Evolutionary conservation across 1,140 invertebrate species (phyloP), one percentile per base, ranked within the genome.

Genomic region (Halesus radiatus): DNA sequence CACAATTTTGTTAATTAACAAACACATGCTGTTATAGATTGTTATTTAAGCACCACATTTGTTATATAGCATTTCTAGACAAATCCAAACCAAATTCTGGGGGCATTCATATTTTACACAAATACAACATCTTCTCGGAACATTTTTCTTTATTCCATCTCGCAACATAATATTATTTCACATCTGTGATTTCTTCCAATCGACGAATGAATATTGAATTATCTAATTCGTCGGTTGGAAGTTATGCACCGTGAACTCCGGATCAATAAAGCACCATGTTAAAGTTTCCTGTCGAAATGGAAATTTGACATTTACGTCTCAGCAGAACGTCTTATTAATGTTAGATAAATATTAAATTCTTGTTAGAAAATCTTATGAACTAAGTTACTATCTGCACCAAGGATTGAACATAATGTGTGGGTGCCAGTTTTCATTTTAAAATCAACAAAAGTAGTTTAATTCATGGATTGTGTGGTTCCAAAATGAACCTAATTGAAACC

Each of bases 21-120:
- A 72, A 81, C 13, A 83, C 83, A 82, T 84, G 83, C 83, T 82
- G 83, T 84, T 84, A 84, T 81, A 76, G 56, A 70, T 81, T 84
- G 83, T 84, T 84, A 84, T 84, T 64, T 78, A 84, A 84, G 83
- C 83, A 84, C 83, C 83, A 84, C 83, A 84, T 82, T n/a, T 81
- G 80, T 81, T 84, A 82, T 81, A 52, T 81, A 78, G 83, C 83
- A 81, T 56, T 80, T 81, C 80, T 84, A 84, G 76, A 83, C 82
- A 83, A 81, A 83, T 83, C 82, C 82, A 83, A 83, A 81, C 80
- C 82, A 80, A 81, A 78, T 76, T 79, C 70, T 50, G 18, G 60
- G 56, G 74, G 15, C 54, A 56, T 56, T 56, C 18, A 20, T 56
- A 56, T 56, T 18, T 56, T 56, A 56, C 37, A 45, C 10, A 45